phyloP scores from a whole-genome alignment of 2,797 vertebrate genomes.

The Hydrophis major region DNA sequence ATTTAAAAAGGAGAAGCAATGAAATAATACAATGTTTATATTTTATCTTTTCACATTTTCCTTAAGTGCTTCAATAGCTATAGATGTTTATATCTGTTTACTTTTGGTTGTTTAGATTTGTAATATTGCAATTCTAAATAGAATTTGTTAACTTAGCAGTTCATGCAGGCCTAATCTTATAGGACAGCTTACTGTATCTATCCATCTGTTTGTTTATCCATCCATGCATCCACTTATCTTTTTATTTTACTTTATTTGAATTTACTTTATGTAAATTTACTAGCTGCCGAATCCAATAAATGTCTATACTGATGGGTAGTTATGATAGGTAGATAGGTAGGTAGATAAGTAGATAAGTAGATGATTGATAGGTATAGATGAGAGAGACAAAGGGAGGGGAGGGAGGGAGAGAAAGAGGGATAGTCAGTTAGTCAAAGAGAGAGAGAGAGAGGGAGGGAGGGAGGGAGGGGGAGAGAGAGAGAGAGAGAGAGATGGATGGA shows the following conservation, averaged over 20 bases:
- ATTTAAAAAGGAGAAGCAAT: not conserved
- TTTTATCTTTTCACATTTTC: not conserved
- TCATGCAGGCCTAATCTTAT: not conserved
- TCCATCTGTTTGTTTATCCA: too few relatives aligned
- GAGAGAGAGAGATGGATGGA: too few relatives aligned
- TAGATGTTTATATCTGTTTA: not conserved
- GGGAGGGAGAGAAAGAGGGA: too few relatives aligned
- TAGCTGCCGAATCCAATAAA: not conserved
- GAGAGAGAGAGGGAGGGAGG: fast-evolving
- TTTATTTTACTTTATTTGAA: not conserved
- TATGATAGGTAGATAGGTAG: too few relatives aligned
- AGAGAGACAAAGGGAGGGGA: too few relatives aligned
- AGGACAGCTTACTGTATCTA: not conserved
- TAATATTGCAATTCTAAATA: not conserved
- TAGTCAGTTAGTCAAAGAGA: too few relatives aligned
- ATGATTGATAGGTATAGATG: too few relatives aligned
- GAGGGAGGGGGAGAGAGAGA: too few relatives aligned
- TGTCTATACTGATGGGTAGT: not conserved
- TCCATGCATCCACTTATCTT: too few relatives aligned
- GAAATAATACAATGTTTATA: not conserved
- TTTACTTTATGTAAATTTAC: not conserved
- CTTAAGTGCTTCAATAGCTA: not conserved
- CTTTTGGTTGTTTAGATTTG: not conserved
- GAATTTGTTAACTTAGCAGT: not conserved
- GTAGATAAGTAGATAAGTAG: too few relatives aligned